Percentiles rank a stretch among this genome's conserved stretches.
Conservation (phyloP, 2,888 invertebrate genomes). For the Eilema caniola region DNA sequence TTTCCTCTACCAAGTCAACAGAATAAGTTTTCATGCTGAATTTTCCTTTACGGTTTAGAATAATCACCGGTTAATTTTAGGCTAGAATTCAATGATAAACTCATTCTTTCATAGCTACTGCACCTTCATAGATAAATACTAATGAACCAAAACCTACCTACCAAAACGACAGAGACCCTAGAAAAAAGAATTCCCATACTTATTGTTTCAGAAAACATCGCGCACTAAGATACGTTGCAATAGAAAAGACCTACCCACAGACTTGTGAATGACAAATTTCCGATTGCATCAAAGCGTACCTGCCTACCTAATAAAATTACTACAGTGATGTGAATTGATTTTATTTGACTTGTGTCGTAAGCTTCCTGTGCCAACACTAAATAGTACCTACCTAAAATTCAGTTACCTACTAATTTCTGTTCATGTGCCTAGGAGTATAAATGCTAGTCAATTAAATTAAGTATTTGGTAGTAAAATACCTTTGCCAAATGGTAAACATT, state of each 20-base stretch:
- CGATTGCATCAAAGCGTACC: neutral
- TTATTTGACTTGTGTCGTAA: neutral
- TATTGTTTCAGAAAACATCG: too few species aligned
- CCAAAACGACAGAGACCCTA: too few species aligned
- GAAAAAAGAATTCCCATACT: too few species aligned
- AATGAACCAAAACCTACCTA: too few species aligned
- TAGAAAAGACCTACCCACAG: too few species aligned
- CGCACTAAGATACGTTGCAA: neutral
- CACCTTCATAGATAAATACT: too few species aligned
- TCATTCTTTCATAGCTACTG: too few species aligned
- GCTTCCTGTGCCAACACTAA: neutral
- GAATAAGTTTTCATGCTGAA: neutral
- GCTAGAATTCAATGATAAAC: too few species aligned
- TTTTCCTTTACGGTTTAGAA: neutral
- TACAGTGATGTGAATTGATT: constrained; percentile 9
- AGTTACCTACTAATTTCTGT: neutral
- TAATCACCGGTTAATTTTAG: neutral
- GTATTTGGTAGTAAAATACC: too few species aligned
- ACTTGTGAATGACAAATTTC: neutral
- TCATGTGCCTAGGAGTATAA: neutral
- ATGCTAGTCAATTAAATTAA: neutral
- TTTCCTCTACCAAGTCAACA: neutral
- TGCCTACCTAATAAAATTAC: neutral
- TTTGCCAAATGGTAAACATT: too few species aligned
- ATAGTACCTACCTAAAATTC: too few species aligned